These are phyloP conservation scores for Acleris laterana DNA, from an alignment of 2,888 invertebrate genomes.

Conservation along the genomic window DNA sequence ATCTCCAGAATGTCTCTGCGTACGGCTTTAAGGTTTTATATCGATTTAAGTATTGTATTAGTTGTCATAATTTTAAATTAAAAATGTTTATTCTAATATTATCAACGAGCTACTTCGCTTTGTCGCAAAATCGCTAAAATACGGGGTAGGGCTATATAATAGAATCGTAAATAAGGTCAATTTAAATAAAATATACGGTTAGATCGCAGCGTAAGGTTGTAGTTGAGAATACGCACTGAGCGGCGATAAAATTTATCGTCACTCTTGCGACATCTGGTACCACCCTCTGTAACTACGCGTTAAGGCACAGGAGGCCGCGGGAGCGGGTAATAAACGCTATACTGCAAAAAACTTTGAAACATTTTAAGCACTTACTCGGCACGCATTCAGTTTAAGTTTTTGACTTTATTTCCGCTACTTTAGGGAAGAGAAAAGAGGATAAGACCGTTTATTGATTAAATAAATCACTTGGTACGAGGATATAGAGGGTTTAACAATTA, in stretches of 20 bases:
- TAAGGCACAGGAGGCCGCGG: slow-evolving; percentile 41
- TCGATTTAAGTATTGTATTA: too few relatives aligned
- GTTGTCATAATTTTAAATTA: background rate
- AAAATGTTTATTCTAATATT: background rate
- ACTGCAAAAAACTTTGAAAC: background rate
- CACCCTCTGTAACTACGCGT: slow-evolving; percentile 54
- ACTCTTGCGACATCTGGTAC: slow-evolving; percentile 81
- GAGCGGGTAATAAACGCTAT: background rate
- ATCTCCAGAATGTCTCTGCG: too few relatives aligned
- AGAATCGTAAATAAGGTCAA: slow-evolving; percentile 42
- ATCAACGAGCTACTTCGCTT: slow-evolving; percentile 8
- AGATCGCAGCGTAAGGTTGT: slow-evolving; percentile 75
- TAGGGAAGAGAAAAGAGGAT: too few relatives aligned
- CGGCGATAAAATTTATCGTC: slow-evolving; percentile 83
- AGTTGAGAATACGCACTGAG: slow-evolving; percentile 76
- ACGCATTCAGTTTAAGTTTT: too few relatives aligned
- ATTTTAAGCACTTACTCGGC: background rate
- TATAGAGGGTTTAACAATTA: background rate
- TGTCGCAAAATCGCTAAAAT: slow-evolving; percentile 25
- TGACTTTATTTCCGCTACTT: too few relatives aligned
- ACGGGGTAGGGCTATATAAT: slow-evolving; percentile 29
- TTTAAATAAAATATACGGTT: slow-evolving; percentile 72
- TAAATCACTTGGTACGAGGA: background rate
- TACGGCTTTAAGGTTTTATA: too few relatives aligned
- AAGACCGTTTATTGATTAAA: background rate